Conservation (phyloP, 2,888 invertebrate species). For the Oconnorella tubifera region DNA sequence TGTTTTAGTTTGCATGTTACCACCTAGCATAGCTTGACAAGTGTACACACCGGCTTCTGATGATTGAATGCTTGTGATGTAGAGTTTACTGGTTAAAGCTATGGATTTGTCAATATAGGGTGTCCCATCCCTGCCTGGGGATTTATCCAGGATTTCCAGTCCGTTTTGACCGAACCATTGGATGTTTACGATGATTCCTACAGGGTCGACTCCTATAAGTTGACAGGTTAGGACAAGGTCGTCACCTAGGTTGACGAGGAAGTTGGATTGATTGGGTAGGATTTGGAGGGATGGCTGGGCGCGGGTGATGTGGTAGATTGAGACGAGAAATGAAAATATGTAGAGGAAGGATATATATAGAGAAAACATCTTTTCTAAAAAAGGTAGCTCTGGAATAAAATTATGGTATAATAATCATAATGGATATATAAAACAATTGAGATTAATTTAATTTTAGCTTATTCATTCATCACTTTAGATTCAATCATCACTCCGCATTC, state of each 20-base stretch:
- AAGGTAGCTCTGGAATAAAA: no score
- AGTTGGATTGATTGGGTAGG: background rate
- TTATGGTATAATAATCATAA: no score
- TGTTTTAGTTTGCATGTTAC: slow-evolving; percentile 16
- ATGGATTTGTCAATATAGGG: slow-evolving; percentile 24
- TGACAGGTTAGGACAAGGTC: slow-evolving; percentile 20
- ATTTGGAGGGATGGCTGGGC: no score
- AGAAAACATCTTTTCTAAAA: no score
- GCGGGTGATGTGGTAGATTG: no score
- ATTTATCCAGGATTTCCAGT: slow-evolving; percentile 17
- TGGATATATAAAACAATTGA: no score
- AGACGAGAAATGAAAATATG: no score
- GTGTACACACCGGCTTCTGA: slow-evolving; percentile 28
- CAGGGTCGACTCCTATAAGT: slow-evolving; percentile 14
- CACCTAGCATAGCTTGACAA: slow-evolving; percentile 30
- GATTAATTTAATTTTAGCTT: no score
- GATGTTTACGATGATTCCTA: slow-evolving; percentile 22
- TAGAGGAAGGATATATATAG: no score
- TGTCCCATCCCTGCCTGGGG: slow-evolving; percentile 19
- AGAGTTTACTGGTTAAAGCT: slow-evolving; percentile 28
- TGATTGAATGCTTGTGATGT: slow-evolving; percentile 29
- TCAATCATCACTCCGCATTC: no score
- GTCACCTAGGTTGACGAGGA: slow-evolving; percentile 6
- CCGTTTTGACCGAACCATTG: slow-evolving; percentile 25
- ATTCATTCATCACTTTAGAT: no score